Base-by-base conservation (phyloP, 2,888 invertebrate species). In the Macaria notata region DNA sequence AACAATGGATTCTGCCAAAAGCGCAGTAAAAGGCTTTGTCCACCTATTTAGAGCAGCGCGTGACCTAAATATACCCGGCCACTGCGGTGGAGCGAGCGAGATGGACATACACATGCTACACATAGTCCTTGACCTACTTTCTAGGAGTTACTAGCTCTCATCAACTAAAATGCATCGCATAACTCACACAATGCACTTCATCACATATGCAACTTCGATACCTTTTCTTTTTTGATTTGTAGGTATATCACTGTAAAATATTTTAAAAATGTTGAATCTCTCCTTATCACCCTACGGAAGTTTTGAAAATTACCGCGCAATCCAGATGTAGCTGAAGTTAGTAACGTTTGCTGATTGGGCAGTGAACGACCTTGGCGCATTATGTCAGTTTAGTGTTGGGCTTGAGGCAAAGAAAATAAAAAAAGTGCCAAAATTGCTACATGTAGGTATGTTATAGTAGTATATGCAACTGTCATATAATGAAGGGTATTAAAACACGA, bases 291-390 rank as follows among this genome's bases (percentile, higher is more conserved):
- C 19, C 31, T 51, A 54, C 45, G 49, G 47, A 44, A 31, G 33
- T 43, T 50, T 69, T 74, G 57, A 56, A 68, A 75, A 66, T 47
- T 61, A 55, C 71, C 79, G 81, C 79, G 59, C 60, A 61, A 60
- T 50, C 49, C 39, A 46, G 60, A 69, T 62, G 38, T n/a, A n/a
- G 30, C 54, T 70, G 86, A 87, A 85, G 79, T 70, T 79, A 68
- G 72, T 49, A 61, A 50, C 69, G 60, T 61, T 59, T 61, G 51
- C 54, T 72, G 75, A 85, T 85, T 86, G 85, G 88, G 63, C 64
- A 53, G 41, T 54, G 55, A 75, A 78, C 79, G 81, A 81, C 84
- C 84, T 86, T 87, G 88, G 77, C 80, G 81, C 82, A 81, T 81
- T 84, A 83, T 83, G 81, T 78, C 70, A 68, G 54, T 63, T 19